These are phyloP conservation scores for Ariopsis seemanni DNA, from an alignment of 2,113 vertebrate genomes.

Conservation along the genomic window DNA sequence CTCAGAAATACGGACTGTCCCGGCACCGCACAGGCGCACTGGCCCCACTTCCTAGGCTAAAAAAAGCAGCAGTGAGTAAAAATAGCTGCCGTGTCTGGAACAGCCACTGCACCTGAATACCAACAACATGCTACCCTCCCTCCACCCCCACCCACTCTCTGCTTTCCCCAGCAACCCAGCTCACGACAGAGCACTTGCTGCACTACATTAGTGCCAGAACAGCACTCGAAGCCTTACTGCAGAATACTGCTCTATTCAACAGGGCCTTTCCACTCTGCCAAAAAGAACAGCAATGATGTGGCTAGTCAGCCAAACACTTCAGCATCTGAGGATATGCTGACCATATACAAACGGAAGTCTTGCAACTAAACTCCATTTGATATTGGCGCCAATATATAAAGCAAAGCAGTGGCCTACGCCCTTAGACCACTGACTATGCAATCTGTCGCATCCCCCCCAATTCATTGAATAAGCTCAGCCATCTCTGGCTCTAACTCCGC, in stretches of 20 bases:
- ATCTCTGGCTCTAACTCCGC: slow-evolving; percentile 48
- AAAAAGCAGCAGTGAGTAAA: slow-evolving; percentile 83
- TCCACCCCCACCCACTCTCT: slow-evolving; percentile 57
- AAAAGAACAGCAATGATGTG: neutral
- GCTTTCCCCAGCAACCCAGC: slow-evolving; percentile 52
- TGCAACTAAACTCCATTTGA: neutral
- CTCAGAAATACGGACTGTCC: slow-evolving; percentile 79
- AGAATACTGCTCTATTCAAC: slow-evolving; percentile 38
- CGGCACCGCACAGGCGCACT: slow-evolving; percentile 67
- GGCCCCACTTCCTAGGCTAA: slow-evolving; percentile 78
- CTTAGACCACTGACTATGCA: slow-evolving; percentile 64
- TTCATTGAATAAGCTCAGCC: slow-evolving; percentile 42
- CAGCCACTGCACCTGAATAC: slow-evolving; percentile 88
- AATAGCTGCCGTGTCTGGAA: slow-evolving; percentile 96
- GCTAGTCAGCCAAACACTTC: neutral
- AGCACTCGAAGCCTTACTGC: slow-evolving; percentile 30
- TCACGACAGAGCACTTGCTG: slow-evolving; percentile 38
- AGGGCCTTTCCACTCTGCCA: slow-evolving; percentile 15
- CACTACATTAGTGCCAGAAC: slow-evolving; percentile 19
- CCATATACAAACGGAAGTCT: neutral
- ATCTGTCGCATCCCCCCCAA: slow-evolving; percentile 66
- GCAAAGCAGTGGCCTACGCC: slow-evolving; percentile 62
- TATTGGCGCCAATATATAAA: slow-evolving; percentile 32
- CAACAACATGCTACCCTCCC: slow-evolving; percentile 75
- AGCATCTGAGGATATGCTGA: neutral